Evolutionary conservation across 2,113 vertebrate genomes (phyloP).

Genomic region (Scophthalmus maximus): DNA sequence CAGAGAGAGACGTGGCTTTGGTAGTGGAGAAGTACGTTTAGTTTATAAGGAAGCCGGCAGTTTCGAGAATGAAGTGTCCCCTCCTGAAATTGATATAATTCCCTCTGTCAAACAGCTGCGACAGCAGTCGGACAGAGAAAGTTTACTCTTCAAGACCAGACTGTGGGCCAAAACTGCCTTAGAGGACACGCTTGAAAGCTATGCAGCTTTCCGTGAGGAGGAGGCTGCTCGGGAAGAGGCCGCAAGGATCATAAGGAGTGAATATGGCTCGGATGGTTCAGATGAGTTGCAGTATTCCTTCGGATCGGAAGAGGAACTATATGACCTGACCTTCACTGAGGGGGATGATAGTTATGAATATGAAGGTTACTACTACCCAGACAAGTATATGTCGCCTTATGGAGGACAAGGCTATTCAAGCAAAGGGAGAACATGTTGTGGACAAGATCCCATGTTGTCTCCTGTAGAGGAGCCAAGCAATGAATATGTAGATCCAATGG

Average conservation of each 20-base stretch:
- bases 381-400: conserved; percentile 34
- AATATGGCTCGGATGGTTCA: conserved; percentile 88
- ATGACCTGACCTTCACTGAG: conserved; percentile 79
- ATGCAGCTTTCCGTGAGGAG: conserved; percentile 77
- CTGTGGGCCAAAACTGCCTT: conserved; percentile 79
- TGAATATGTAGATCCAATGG: conserved; percentile 87
- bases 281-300: conserved; percentile 88
- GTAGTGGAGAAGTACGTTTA: conserved; percentile 69
- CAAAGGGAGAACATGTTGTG: conserved; percentile 43
- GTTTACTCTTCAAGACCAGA: conserved; percentile 88
- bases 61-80: conserved; percentile 79
- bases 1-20: conserved; percentile 71
- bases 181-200: conserved; percentile 76
- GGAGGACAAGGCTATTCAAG: conserved; percentile 59
- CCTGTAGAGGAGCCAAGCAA: conserved; percentile 82
- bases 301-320: conserved; percentile 87
- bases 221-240: conserved; percentile 68
- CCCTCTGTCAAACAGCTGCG: conserved; percentile 70
- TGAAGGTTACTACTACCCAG: conserved; percentile 71
- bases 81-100: conserved; percentile 81
- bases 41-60: conserved; percentile 77
- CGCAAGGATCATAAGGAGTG: conserved; percentile 62
- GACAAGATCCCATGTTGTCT: conserved; percentile 74
- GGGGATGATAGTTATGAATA: conserved; percentile 73
- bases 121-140: conserved; percentile 76